Base-by-base conservation (phyloP, 1,140 invertebrate genomes). In the Papilio polytes region DNA sequence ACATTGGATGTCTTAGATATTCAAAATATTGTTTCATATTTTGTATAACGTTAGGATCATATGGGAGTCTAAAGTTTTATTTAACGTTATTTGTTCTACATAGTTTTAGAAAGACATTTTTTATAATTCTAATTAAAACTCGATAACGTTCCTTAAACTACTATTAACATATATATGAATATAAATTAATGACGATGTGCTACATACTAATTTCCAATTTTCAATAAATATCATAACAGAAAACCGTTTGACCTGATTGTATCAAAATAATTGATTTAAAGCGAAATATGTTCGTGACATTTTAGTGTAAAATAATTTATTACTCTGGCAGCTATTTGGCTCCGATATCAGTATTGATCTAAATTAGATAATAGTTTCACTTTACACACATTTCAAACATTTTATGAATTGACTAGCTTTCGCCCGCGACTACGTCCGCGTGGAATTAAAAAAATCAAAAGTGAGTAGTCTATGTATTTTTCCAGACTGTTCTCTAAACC, bases 241-340 rank as follows among this genome's bases (percentile, higher is more conserved):
- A 63, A 26, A 70, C 22, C 13, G 10, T 31, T 70, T 31, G 63
- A 70, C 63, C 63, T 70, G 63, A 70, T 36, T 70, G 15, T 36
- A 31, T 70, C 12, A 31, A 70, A 31, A 70, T 70, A 31, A 70
- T 70, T 70, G 13, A 70, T 70, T 31, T 15, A 31, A 31, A 15
- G 10, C 1, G 31, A 70, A 70, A 70, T 70, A 70, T 70, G 26
- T 70, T 31, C 63, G 63, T 70, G 26, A 70, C 63, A 70, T 70
- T 70, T 70, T 12, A 36, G 63, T 36, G 26, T 70, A 70, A 66
- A 66, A 66, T 31, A 36, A 70, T 70, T 70, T 70, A 31, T 70
- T 31, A 70, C 31, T 31, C 63, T 15, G 22, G 12, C 63, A 70
- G 26, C 13, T 70, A 3, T 31, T 70, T 31, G 63, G 63, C 63